Evolutionary conservation across 2,888 invertebrate genomes (phyloP).

Genomic region (Eucera pruinosa): DNA sequence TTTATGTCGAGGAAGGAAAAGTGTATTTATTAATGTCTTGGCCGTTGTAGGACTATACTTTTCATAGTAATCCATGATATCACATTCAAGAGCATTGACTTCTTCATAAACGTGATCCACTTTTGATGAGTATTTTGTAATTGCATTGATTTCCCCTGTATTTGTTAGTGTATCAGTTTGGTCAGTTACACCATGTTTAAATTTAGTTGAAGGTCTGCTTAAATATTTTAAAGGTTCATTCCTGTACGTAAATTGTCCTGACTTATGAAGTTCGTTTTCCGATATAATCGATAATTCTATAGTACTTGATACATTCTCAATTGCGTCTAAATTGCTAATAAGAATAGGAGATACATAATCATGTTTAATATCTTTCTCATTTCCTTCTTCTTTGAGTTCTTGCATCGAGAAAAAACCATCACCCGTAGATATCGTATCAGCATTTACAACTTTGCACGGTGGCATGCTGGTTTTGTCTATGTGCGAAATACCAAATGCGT

Average conservation of each 20-base stretch:
- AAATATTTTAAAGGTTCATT: constrained; percentile 36
- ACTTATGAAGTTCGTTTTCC: constrained; percentile 34
- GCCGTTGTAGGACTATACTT: constrained; percentile 63
- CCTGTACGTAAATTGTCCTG: constrained; percentile 41
- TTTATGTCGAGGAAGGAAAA: constrained; percentile 60
- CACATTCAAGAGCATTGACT: constrained; percentile 62
- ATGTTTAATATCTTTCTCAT: constrained; percentile 6
- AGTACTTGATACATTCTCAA: constrained; percentile 36
- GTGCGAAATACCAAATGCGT: constrained; percentile 77
- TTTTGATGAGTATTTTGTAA: constrained; percentile 21
- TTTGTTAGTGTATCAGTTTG: background rate
- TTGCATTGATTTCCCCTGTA: background rate
- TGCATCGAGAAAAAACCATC: constrained; percentile 30
- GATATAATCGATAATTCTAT: constrained; percentile 31
- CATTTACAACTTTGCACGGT: constrained; percentile 60
- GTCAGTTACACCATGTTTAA: background rate
- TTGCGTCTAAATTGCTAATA: constrained; percentile 30
- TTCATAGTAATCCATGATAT: constrained; percentile 71
- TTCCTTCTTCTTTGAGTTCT: constrained; percentile 4
- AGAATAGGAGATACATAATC: constrained; percentile 30
- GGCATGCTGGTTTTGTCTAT: constrained; percentile 54
- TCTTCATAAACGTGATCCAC: constrained; percentile 75
- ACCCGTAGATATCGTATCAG: constrained; percentile 55
- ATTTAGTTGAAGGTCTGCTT: constrained; percentile 13
- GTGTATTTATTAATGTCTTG: constrained; percentile 64